phyloP scores from a whole-genome alignment of 2,888 invertebrate species.

The Hirtodrosophila trivittata region DNA sequence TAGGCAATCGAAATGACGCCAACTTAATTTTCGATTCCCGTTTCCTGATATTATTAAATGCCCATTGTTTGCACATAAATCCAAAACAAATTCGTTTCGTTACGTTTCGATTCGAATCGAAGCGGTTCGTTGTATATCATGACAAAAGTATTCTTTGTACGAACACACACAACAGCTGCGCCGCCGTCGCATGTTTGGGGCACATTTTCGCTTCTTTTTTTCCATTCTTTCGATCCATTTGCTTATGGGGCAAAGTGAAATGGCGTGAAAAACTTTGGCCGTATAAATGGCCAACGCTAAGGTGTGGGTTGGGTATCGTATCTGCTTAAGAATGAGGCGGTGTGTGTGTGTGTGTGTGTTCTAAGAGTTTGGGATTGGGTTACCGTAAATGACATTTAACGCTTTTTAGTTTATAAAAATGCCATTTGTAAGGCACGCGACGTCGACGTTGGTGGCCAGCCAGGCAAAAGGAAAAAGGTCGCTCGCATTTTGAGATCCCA shows the following conservation, averaged over 20 bases:
- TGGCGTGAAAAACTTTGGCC: slow-evolving; percentile 76
- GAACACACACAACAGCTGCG: background rate
- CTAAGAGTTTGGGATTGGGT: slow-evolving; percentile 55
- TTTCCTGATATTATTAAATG: slow-evolving; percentile 40
- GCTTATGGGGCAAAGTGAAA: slow-evolving; percentile 58
- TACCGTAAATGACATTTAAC: slow-evolving; percentile 78
- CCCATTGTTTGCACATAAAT: slow-evolving; percentile 75
- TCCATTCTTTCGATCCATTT: slow-evolving; percentile 11
- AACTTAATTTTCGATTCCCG: slow-evolving; percentile 61
- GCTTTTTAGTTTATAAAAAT: slow-evolving; percentile 75
- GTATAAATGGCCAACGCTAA: slow-evolving; percentile 68
- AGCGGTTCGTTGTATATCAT: background rate
- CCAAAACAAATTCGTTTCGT: slow-evolving; percentile 57
- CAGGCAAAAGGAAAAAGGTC: slow-evolving; percentile 54
- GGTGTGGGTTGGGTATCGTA: slow-evolving; percentile 44
- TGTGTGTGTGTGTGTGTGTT: slow-evolving; percentile 18
- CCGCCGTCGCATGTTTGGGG: slow-evolving; percentile 62
- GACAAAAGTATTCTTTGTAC: slow-evolving; percentile 25
- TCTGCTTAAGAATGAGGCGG: too few relatives aligned
- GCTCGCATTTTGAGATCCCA: slow-evolving; percentile 51
- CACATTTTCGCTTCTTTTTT: slow-evolving; percentile 52
- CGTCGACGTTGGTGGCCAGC: too few relatives aligned
- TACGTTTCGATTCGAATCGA: too few relatives aligned
- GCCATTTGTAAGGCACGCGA: slow-evolving; percentile 64
- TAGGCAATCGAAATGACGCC: slow-evolving; percentile 73